A percentile compares a stretch with the other conserved stretches of the same genome.
Evolutionary conservation across 37 sponge, comb jelly and placozoan species (phyloP).

Genomic region (Ephydatia muelleri): DNA sequence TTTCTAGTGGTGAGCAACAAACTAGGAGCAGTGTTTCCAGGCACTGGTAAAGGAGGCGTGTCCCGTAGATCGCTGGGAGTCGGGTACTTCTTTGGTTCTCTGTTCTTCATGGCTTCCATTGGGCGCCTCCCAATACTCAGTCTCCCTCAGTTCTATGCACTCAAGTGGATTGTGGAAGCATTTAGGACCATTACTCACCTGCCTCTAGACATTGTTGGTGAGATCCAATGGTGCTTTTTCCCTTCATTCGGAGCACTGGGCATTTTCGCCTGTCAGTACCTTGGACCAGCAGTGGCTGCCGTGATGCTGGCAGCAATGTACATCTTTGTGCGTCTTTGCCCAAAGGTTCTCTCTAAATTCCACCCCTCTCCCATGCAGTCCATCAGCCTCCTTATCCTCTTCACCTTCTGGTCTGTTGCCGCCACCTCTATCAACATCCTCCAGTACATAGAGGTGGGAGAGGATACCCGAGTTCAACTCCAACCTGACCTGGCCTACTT

Average conservation of each 20-base stretch:
- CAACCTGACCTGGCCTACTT: conserved; percentile 8
- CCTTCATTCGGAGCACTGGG: neutral
- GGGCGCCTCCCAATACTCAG: neutral
- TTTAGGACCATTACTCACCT: conserved; percentile 1
- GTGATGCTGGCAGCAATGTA: neutral
- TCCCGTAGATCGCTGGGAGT: neutral
- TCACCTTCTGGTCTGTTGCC: conserved; percentile 20
- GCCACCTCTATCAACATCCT: conserved; percentile 6
- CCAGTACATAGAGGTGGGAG: neutral
- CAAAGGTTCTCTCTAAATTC: neutral
- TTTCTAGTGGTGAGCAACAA: neutral
- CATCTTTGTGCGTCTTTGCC: conserved; percentile 1
- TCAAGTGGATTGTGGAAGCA: neutral
- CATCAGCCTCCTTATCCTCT: conserved; percentile 5
- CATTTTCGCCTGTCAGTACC: neutral
- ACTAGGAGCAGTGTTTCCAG: neutral
- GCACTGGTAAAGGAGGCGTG: neutral
- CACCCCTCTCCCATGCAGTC: conserved; percentile 12
- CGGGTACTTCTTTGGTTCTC: conserved; percentile 19
- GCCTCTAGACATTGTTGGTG: conserved; percentile 1
- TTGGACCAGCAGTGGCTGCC: conserved; percentile 1
- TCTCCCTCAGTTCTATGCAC: neutral
- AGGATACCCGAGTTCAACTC: neutral
- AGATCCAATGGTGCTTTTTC: conserved; percentile 9
- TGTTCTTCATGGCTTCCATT: conserved; percentile 12